Evolutionary conservation across 2,797 vertebrate genomes (phyloP), one percentile per base, ranked within the genome.

Genomic region (Bufotes viridis): DNA sequence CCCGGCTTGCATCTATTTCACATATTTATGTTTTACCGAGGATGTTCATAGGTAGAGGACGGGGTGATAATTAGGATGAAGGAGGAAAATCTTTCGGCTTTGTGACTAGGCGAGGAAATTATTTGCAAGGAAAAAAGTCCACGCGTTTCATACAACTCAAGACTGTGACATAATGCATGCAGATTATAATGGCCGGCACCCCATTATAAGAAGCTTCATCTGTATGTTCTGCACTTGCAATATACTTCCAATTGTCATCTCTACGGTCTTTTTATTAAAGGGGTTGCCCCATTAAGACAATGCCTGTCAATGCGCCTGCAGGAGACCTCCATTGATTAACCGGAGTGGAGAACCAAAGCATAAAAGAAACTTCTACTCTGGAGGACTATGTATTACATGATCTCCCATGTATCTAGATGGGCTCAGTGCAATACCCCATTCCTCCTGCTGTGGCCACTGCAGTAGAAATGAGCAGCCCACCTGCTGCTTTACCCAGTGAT

Each of bases 11-110:
- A 51, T 78, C 29, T n/a, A 69, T 58, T 29, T 22, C 67, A 81
- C 57, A 49, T 82, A 57, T 49, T 80, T 70, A 57, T 24, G 69
- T 72, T 49, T 74, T 49, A 76, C 18, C 24, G 42, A 79, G 53
- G n/a, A 74, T n/a, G n/a, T 22, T 74, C 12, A 57, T 55, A 26
- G 87, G 81, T 58, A 74, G 29, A 14, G 51, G 69, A 74, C 1
- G n/a, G 10, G 34, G 24, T 70, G 10, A 84, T 75, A 75, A 74
- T 74, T 75, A 42, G 55, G 55, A 11, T 75, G 55, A 49, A 7
- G 22, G 55, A 15, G 82, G 29, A 15, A 69, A 84, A 42, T 13
- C 67, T 60, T 11, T 22, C 10, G 12, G 18, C 58, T 49, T 49
- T 85, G 57, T 53, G 57, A 14, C 13, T 5, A 5, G 20, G 10